A percentile compares a stretch with the other conserved stretches of the same genome.
Evolutionary conservation across 2,888 invertebrate genomes (phyloP).

Genomic region (Cyaniris semiargus): DNA sequence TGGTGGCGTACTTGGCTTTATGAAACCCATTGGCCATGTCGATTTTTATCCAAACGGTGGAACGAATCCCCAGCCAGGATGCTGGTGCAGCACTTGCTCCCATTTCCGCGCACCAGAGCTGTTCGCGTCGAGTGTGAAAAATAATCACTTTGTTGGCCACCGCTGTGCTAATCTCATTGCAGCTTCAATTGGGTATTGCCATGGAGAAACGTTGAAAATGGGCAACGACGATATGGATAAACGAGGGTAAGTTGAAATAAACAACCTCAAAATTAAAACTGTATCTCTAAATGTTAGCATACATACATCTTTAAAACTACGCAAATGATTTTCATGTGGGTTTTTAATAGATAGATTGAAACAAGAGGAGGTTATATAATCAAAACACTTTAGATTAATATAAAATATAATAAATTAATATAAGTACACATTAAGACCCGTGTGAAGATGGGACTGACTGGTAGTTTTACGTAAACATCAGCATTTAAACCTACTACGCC

Average conservation of each 20-base stretch:
- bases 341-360: too few species aligned
- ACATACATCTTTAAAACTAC: too few species aligned
- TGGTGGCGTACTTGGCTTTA: constrained; percentile 48
- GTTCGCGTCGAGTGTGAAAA: constrained; percentile 46
- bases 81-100: constrained; percentile 46
- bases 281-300: too few species aligned
- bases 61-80: constrained; percentile 49
- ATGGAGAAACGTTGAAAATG: constrained; percentile 44
- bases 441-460: too few species aligned
- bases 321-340: too few species aligned
- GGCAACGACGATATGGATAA: constrained; percentile 45
- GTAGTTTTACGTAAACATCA: too few species aligned
- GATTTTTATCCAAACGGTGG: constrained; percentile 55
- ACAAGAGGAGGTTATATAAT: too few species aligned
- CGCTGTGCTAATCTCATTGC: constrained; percentile 45
- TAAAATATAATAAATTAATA: too few species aligned
- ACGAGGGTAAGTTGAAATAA: constrained; percentile 43
- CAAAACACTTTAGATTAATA: too few species aligned
- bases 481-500: too few species aligned
- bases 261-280: background rate
- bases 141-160: constrained; percentile 46
- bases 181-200: constrained; percentile 43
- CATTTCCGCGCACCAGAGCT: constrained; percentile 47
- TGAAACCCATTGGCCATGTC: constrained; percentile 45
- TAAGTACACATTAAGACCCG: too few species aligned